Base-by-base conservation (phyloP, 2,888 invertebrate species). In the Philereme transversata region DNA sequence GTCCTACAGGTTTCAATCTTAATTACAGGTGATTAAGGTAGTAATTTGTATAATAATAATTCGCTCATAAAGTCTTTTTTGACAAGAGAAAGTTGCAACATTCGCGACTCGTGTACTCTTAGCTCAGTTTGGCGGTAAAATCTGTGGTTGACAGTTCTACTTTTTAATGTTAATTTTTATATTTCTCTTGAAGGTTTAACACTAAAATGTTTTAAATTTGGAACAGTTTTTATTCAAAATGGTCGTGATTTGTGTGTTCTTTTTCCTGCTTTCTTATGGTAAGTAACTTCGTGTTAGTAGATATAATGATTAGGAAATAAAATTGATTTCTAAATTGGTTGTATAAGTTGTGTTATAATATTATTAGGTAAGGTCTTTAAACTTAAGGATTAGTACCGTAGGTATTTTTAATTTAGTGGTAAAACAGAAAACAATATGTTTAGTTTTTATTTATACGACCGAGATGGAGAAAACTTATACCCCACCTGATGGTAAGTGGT, bases 71-170 rank as follows among this genome's bases (percentile, higher is more conserved):
- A 38, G 60, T 61, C 61, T 62, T 58, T 53, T 59, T 40, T n/a
- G 47, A 67, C 66, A 67, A 77, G 78, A 79, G 79, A 77, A 81
- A 78, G 77, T 80, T 65, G 48, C 63, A 57, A 69, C 60, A 71
- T 69, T 68, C 62, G 69, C 57, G 65, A 72, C 71, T 76, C 72
- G 73, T 75, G 71, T 67, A 75, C 73, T 78, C 74, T 70, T 67
- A 65, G 75, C 71, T 85, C 81, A 90, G 90, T 90, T 87, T 89
- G 85, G 87, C 88, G 89, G 84, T 74, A 87, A 88, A 86, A 75
- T 76, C 70, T 51, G 75, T 65, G 47, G 64, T 70, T 74, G 80
- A 79, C 78, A 79, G 78, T 74, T 77, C 62, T 52, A 65, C 67
- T 74, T 76, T 75, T 76, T 66, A 57, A 65, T 61, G 56, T 55